Evolutionary conservation across 2,888 invertebrate genomes (phyloP), one percentile per base, ranked within the genome.

Genomic region (Neoscelio sp.): DNA sequence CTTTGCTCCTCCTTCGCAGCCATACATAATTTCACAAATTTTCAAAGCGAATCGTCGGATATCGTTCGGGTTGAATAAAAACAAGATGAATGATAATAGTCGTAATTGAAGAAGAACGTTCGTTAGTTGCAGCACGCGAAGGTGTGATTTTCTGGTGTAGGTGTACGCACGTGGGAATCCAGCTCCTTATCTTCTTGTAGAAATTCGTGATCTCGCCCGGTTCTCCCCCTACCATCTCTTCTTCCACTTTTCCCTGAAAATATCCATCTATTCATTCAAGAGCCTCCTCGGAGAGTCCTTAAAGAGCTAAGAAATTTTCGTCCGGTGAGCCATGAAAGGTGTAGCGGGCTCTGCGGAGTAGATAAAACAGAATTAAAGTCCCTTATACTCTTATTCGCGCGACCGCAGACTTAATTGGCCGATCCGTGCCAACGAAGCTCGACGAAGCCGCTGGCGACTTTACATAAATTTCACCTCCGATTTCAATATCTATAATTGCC

Each of bases 401-500:
- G 64, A 46, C 75, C 70, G 65, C 78, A 70, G 33, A 68, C 62
- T 78, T 78, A 78, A 78, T 78, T 78, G 71, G 71, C 65, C 67
- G 67, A 77, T 64, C 48, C 60, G 54, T 71, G 78, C 62, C 78
- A 78, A 44, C 67, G 38, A 2, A 67, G 70, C 58, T 42, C 56
- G 54, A 40, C 56, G 40, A 44, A 70, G 71, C 78, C 78, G 56
- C 73, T 68, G 78, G 64, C 73, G 78, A 81, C 73, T 81, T 81
- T 76, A 67, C 80, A 75, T 80, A 80, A 81, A 82, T 83, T 82
- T 74, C 75, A 79, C 60, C 80, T 77, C 46, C 75, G 78, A 82
- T 82, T 83, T 83, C 82, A 78, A 80, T 83, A 84, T 83, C 82
- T 78, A 67, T 83, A 82, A 83, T 84, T 78, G 81, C 62, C 65